Conservation (phyloP, 2,888 invertebrate genomes). For the Carterocephalus palaemon region DNA sequence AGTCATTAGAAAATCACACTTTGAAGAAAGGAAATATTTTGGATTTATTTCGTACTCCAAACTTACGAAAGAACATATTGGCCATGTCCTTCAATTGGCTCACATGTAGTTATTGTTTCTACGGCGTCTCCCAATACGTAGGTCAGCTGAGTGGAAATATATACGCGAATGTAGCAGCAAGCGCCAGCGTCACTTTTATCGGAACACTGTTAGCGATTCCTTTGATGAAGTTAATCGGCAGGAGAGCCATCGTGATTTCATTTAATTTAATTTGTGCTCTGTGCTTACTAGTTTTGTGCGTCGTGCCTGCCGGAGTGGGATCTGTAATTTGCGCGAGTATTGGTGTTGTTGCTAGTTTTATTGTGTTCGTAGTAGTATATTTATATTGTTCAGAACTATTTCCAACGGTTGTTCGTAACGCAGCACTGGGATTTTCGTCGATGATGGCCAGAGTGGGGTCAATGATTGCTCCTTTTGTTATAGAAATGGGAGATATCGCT, state of each 20-base stretch:
- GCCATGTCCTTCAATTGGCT: conserved; percentile 88
- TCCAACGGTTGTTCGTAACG: conserved; percentile 92
- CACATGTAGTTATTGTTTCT: conserved; percentile 86
- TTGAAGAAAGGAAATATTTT: conserved; percentile 75
- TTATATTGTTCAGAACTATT: conserved; percentile 92
- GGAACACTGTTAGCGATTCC: conserved; percentile 82
- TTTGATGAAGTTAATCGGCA: conserved; percentile 81
- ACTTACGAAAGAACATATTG: conserved; percentile 83
- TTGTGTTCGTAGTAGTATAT: conserved; percentile 91
- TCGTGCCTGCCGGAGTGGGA: conserved; percentile 61
- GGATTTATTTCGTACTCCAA: conserved; percentile 85
- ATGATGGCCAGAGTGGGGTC: conserved; percentile 92
- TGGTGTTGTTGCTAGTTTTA: conserved; percentile 88
- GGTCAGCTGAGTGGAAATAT: conserved; percentile 88
- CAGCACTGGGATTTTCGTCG: conserved; percentile 92
- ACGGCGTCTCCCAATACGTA: conserved; percentile 90
- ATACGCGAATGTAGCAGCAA: conserved; percentile 89
- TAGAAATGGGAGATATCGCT: conserved; percentile 73
- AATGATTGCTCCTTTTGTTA: conserved; percentile 90
- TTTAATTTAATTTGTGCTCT: conserved; percentile 81
- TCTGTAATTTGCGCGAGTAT: conserved; percentile 82
- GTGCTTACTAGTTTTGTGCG: conserved; percentile 80
- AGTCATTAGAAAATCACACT: conserved; percentile 48
- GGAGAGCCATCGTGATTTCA: conserved; percentile 81
- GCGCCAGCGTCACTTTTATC: conserved; percentile 81